These are phyloP conservation scores for Zosterops hypoxanthus DNA, from an alignment of 2,113 vertebrate species.

Conservation along the genomic window DNA sequence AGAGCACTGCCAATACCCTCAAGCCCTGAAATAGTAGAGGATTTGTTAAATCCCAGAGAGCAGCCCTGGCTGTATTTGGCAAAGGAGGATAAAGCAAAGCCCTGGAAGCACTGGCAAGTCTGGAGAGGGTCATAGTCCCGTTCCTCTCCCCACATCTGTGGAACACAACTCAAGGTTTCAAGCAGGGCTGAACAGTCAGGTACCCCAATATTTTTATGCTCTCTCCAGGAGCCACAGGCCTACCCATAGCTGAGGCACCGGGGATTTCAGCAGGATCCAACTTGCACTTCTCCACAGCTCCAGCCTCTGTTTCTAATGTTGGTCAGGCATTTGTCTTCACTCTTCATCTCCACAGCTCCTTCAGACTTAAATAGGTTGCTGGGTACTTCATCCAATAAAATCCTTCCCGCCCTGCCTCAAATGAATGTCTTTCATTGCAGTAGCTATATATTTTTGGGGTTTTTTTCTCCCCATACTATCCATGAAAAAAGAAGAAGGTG, in stretches of 20 bases:
- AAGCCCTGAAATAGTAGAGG: not conserved
- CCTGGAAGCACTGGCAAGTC: not conserved
- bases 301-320: not conserved
- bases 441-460: fast-evolving
- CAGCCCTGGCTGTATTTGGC: not conserved
- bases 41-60: conserved; percentile 43
- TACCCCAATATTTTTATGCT: not conserved
- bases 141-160: not conserved
- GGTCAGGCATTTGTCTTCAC: fast-evolving
- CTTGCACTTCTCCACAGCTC: not conserved
- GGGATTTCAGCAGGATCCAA: not conserved
- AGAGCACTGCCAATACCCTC: not conserved
- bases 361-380: not conserved
- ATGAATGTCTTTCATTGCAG: not conserved
- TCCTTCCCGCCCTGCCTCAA: not conserved
- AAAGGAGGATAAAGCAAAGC: conserved; percentile 27
- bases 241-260: not conserved
- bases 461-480: not conserved
- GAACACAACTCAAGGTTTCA: not conserved
- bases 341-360: not conserved
- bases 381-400: not conserved
- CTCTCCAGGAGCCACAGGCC: not conserved
- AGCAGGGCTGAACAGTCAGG: not conserved
- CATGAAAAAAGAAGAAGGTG: not conserved
- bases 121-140: not conserved